phyloP scores from a whole-genome alignment of 2,888 invertebrate species.

The Temnothorax rugatulus region DNA sequence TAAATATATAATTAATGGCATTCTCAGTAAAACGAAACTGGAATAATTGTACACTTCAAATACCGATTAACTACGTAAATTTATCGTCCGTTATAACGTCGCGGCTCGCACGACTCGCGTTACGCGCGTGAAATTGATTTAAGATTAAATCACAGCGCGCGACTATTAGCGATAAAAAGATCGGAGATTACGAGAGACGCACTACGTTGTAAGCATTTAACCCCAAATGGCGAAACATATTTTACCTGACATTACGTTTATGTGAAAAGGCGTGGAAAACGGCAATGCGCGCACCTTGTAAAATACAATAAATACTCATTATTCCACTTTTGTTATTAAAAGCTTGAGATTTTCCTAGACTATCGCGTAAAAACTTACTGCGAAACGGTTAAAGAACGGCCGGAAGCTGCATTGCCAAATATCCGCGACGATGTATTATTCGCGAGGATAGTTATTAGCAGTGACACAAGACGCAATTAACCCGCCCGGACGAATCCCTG shows the following conservation, averaged over 20 bases:
- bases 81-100: slow-evolving; percentile 34
- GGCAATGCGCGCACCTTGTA: background rate
- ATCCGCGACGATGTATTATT: slow-evolving; percentile 44
- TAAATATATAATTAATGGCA: slow-evolving; percentile 60
- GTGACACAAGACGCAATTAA: slow-evolving; percentile 57
- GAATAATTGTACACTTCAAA: slow-evolving; percentile 35
- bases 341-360: background rate
- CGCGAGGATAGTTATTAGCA: slow-evolving; percentile 45
- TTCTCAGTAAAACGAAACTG: slow-evolving; percentile 48
- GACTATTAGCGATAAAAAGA: slow-evolving; percentile 37
- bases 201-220: background rate
- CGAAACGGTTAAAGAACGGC: slow-evolving; percentile 40
- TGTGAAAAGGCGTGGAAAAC: background rate
- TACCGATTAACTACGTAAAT: slow-evolving; percentile 62
- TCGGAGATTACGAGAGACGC: background rate
- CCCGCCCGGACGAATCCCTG: slow-evolving; percentile 16
- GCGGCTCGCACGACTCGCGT: slow-evolving; percentile 11
- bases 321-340: background rate
- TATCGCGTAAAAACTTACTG: slow-evolving; percentile 28
- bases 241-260: background rate
- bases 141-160: slow-evolving; percentile 59
- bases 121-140: slow-evolving; percentile 72
- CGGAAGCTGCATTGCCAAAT: slow-evolving; percentile 53
- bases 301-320: background rate
- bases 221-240: background rate